Percentiles rank a stretch among this genome's conserved stretches.
These are phyloP conservation scores for Vespertilio murinus DNA, from an alignment of 2,797 vertebrate genomes.

Conservation along the genomic window DNA sequence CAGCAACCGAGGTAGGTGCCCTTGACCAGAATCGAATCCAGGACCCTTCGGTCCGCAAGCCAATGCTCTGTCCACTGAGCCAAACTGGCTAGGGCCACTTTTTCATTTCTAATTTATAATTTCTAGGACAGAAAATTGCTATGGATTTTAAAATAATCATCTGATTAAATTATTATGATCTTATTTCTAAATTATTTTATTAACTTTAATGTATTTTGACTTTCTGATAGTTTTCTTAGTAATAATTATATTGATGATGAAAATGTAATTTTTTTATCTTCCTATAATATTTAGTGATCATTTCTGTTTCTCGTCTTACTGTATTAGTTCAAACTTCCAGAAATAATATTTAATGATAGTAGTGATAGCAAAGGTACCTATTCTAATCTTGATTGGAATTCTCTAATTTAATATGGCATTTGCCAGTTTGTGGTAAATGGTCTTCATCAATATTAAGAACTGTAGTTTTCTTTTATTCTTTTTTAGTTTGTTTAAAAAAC, in stretches of 20 bases:
- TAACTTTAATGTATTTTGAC: neutral
- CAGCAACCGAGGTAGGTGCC: too few relatives aligned
- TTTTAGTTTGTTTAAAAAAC: neutral
- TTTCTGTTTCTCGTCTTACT: neutral
- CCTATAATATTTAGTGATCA: neutral
- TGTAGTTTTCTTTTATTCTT: neutral
- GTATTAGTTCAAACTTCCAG: neutral
- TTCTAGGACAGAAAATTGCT: neutral
- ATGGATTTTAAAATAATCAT: neutral
- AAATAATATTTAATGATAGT: neutral
- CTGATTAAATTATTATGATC: neutral
- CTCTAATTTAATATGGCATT: neutral
- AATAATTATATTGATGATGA: neutral
- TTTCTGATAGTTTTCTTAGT: slow-evolving; percentile 2
- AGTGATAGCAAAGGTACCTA: neutral
- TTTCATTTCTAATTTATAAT: neutral
- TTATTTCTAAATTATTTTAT: neutral
- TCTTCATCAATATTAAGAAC: neutral
- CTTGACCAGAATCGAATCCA: too few relatives aligned
- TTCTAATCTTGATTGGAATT: neutral
- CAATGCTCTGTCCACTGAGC: too few relatives aligned
- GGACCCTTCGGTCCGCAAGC: too few relatives aligned
- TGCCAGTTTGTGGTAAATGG: neutral
- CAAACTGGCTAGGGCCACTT: too few relatives aligned
- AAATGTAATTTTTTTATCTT: neutral